Evolutionary conservation across 2,797 vertebrate species (phyloP), one percentile per base, ranked within the genome.

Genomic region (Rousettus madagascariensis): DNA sequence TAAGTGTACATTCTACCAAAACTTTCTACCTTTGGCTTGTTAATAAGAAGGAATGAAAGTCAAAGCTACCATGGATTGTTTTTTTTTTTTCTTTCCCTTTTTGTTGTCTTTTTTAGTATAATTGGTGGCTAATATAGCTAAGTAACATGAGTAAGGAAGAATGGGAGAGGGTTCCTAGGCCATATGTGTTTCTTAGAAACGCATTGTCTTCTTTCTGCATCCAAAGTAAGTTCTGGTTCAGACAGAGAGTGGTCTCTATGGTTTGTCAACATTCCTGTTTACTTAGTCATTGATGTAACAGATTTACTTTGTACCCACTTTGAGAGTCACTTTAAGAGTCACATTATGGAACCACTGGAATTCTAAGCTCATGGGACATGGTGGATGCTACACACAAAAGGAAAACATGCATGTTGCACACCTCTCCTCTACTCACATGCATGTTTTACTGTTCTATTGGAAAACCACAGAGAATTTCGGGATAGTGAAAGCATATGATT

Each of bases 381-480:
- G 3, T 16, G 36, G 68, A 46, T 7, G 24, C 33, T 33, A 10
- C 26, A 43, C 46, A 38, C 51, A 83, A 92, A 36, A 61, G 7
- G 51, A 86, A 57, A n/a, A 24, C 28, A 46, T 17, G 12, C 0
- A 12, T 6, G 10, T 22, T 19, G 36, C 28, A 53, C 16, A 3
- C 12, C 57, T 33, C 4, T 51, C 15, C 13, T 92, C 46, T 85
- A 13, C 9, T 79, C 9, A 51, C 3, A 8, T 0, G 15, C 33
- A 2, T 49, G 2, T 4, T 53, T 3, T 38, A 2, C 38, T 11
- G 5, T 19, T 12, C 28, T 38, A 10, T 0, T 53, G 26, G 36
- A 59, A 91, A 95, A 55, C 17, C 6, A 20, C 5, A 55, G 55
- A 66, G 46, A 75, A 66, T 75, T 57, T 84, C 59, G 66, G 38